phyloP scores from a whole-genome alignment of 2,888 invertebrate genomes.

The Meteorus cinctellus region DNA sequence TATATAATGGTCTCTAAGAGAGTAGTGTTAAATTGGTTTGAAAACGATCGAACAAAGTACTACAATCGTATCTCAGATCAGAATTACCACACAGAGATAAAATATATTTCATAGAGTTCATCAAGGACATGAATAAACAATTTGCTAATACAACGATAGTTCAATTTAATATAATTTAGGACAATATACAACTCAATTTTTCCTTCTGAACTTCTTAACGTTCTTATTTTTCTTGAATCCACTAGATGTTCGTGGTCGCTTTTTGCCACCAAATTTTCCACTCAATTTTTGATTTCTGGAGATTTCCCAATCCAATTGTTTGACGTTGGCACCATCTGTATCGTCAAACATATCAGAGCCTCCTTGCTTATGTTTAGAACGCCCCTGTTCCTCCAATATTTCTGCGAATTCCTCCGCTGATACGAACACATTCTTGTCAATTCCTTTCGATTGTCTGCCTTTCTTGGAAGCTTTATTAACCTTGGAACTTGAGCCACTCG shows the following conservation, averaged over 20 bases:
- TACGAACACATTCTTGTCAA: constrained; percentile 79
- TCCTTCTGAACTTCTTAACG: constrained; percentile 58
- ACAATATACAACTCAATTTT: constrained; percentile 40
- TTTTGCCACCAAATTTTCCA: constrained; percentile 49
- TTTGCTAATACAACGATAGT: constrained; percentile 8
- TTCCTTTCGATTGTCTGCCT: constrained; percentile 38
- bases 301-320: constrained; percentile 89
- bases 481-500: constrained; percentile 54
- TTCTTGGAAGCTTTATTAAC: constrained; percentile 47
- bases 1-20: not conserved
- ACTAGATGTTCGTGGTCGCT: constrained; percentile 49
- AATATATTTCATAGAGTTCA: constrained; percentile 6
- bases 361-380: constrained; percentile 76
- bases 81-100: not conserved
- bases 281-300: constrained; percentile 74
- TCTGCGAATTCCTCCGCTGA: constrained; percentile 93
- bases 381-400: constrained; percentile 88
- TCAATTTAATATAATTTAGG: constrained; percentile 16
- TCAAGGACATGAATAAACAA: constrained; percentile 20
- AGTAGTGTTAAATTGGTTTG: not conserved
- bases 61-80: not conserved
- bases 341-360: constrained; percentile 83
- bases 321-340: constrained; percentile 84
- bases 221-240: constrained; percentile 55
- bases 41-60: not conserved